Conservation (phyloP, 1,140 invertebrate genomes). For the Nephotettix cincticeps region DNA sequence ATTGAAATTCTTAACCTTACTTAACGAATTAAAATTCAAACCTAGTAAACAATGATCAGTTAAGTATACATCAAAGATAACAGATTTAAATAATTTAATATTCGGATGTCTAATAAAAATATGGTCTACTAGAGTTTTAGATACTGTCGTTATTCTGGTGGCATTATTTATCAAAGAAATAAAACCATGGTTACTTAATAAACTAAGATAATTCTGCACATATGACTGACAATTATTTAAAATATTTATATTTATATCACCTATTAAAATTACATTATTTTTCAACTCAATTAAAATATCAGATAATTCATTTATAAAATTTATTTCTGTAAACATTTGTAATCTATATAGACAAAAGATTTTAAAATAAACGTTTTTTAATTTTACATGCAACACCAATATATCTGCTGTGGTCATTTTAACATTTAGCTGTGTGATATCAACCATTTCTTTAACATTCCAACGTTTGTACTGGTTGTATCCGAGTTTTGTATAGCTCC, state of each 20-base stretch:
- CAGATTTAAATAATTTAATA: neutral
- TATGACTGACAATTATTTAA: neutral
- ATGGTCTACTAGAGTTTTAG: neutral
- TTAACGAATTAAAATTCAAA: neutral
- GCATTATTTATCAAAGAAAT: neutral
- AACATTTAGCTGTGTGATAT: too few relatives aligned
- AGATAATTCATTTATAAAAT: too few relatives aligned
- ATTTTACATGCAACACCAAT: too few relatives aligned
- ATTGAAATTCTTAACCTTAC: neutral
- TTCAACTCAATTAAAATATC: too few relatives aligned
- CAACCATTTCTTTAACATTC: neutral
- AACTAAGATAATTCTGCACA: neutral
- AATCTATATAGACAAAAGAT: too few relatives aligned
- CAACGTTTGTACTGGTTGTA: too few relatives aligned
- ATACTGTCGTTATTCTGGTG: neutral
- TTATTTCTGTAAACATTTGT: too few relatives aligned
- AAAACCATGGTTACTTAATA: neutral
- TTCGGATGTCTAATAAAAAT: neutral
- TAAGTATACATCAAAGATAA: neutral
- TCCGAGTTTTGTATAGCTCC: too few relatives aligned
- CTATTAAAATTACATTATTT: neutral
- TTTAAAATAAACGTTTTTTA: too few relatives aligned
- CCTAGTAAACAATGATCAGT: neutral
- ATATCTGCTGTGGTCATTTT: too few relatives aligned
- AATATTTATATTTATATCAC: slow-evolving; percentile 4